Evolutionary conservation across 2,888 invertebrate species (phyloP), one percentile per base, ranked within the genome.

Genomic region (Lysandra coridon): DNA sequence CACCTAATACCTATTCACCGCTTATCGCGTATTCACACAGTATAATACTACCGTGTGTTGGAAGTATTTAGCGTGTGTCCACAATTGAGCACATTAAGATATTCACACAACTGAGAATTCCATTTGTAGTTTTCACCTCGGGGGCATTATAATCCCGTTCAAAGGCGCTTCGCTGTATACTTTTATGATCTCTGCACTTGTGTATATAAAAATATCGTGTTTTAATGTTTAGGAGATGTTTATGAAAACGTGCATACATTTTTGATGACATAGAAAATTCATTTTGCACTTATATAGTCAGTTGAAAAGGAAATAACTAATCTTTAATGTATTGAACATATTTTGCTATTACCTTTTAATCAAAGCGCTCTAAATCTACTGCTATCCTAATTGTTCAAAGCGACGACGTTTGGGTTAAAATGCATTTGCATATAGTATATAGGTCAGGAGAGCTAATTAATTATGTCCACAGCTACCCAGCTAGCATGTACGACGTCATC

Each of bases 21-120:
- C 57, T 57, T 17, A 57, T 57, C 57, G 57, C 17, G 4, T 57
- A 57, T 57, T 17, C 57, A 57, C 17, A 57, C 57, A 17, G 4
- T 17, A 57, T 17, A 4, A 4, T 57, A 57, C 57, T 14, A 53
- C 53, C 53, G 12, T 57, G 12, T 57, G 57, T 17, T 17, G 62
- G 62, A 62, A n/a, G 62, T n/a, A 23, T 62, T 62, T 62, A 23
- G 2, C 1, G 23, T 62, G 5, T 62, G 87, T 90, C 88, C 89
- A 90, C 89, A 89, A 82, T 84, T 81, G 82, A 83, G 82, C 84
- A 84, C 83, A 86, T 88, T 91, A 85, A 90, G 90, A 90, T 91
- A 91, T 91, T 90, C 88, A 90, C 86, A 84, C 86, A 84, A 86
- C 86, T 88, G 87, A 84, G 90, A 92, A 91, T 91, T 91, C 88